Percentiles rank a stretch among this genome's conserved stretches.
Conservation (phyloP, 1,140 invertebrate genomes). For the Calycopis cecrops region DNA sequence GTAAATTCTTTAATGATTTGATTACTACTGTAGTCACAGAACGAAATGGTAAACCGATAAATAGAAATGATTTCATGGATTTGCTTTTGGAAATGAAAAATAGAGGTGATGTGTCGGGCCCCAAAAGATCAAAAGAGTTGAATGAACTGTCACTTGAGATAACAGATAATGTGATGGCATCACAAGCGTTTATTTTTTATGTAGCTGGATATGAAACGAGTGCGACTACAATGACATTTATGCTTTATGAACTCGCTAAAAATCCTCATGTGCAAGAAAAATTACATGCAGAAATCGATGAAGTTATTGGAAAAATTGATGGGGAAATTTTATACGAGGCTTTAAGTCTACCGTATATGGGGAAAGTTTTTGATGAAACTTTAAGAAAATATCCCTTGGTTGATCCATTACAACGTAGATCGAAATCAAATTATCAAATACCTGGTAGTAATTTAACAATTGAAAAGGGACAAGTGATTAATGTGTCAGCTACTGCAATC, state of each 20-base stretch:
- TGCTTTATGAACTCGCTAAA: conserved; percentile 34
- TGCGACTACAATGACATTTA: conserved; percentile 29
- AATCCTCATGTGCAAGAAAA: conserved; percentile 52
- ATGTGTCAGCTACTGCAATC: conserved; percentile 16
- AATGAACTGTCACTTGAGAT: background rate
- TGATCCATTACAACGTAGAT: conserved; percentile 61
- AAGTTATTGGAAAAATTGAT: conserved; percentile 17
- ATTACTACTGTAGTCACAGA: conserved; percentile 10
- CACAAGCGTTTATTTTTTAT: conserved; percentile 51
- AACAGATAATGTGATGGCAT: conserved; percentile 9
- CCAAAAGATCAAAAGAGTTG: background rate
- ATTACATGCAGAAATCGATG: background rate
- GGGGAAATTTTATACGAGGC: conserved; percentile 47
- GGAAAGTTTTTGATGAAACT: conserved; percentile 52
- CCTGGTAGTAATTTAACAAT: conserved; percentile 63
- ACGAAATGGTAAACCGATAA: conserved; percentile 12
- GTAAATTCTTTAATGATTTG: conserved; percentile 4
- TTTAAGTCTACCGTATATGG: no score
- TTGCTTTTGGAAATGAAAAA: conserved; percentile 16
- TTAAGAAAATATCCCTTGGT: conserved; percentile 76
- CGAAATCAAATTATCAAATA: conserved; percentile 70
- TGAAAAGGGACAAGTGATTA: conserved; percentile 42
- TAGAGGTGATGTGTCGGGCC: conserved; percentile 3
- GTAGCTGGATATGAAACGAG: conserved; percentile 46
- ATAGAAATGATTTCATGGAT: conserved; percentile 20